phyloP scores from a whole-genome alignment of 2,113 vertebrate species.

The Barnardius zonarius region DNA sequence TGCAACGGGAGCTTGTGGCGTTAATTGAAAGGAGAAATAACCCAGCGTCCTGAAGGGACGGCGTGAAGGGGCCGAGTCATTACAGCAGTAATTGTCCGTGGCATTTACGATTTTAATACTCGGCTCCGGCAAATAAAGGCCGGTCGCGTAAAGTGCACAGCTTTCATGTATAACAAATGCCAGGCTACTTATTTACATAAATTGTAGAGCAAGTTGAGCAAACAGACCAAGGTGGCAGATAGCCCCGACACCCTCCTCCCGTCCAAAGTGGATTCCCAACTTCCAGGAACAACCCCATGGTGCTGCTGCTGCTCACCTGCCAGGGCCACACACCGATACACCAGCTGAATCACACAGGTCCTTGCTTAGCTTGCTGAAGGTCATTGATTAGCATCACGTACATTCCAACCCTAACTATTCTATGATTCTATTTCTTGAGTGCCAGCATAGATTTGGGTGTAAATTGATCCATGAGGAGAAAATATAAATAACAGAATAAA shows the following conservation, averaged over 20 bases:
- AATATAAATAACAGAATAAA: not conserved
- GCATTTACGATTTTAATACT: not conserved
- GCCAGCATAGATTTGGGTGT: not conserved
- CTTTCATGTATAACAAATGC: not conserved
- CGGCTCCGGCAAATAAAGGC: not conserved
- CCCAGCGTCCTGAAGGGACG: not conserved
- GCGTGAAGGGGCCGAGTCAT: not conserved
- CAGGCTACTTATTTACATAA: not conserved
- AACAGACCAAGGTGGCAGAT: rapidly evolving
- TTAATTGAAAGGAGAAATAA: not conserved
- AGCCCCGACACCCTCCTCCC: not conserved
- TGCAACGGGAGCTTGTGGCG: not conserved
- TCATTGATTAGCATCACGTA: too few relatives aligned
- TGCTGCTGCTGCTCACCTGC: not conserved
- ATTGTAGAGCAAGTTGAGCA: not conserved
- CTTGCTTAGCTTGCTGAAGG: not conserved
- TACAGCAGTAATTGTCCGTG: not conserved
- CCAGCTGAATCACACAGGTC: too few relatives aligned
- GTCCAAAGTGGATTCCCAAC: not conserved
- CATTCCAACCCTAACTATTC: not conserved
- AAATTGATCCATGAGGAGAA: not conserved
- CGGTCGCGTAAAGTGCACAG: rapidly evolving
- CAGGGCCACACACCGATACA: rapidly evolving
- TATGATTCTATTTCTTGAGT: not conserved
- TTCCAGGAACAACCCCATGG: not conserved